Evolutionary conservation across 2,888 invertebrate genomes (phyloP).

Genomic region (Ptychoptera contaminata): DNA sequence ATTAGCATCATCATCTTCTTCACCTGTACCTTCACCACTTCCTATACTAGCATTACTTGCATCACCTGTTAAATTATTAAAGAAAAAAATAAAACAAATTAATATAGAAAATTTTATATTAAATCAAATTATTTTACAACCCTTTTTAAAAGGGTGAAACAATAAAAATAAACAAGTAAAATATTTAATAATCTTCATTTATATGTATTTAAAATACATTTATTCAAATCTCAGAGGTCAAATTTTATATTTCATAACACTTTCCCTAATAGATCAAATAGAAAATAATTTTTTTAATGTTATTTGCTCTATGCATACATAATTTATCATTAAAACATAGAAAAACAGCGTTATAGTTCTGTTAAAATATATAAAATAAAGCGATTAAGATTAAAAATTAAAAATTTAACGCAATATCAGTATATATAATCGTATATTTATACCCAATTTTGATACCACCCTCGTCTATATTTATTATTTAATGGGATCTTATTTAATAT

Average conservation of each 20-base stretch:
- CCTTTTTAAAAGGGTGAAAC: no score
- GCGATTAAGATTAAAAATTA: constrained; percentile 8
- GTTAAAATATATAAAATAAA: constrained; percentile 3
- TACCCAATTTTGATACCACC: constrained; percentile 6
- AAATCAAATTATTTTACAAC: not conserved
- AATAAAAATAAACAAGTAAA: no score
- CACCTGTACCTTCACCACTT: constrained; percentile 95
- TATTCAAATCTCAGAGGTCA: constrained; percentile 2
- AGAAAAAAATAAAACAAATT: constrained; percentile 8
- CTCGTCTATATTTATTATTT: constrained; percentile 7
- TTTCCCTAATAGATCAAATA: constrained; percentile 1
- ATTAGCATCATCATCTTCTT: constrained; percentile 91
- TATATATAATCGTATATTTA: constrained; percentile 5
- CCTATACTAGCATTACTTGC: constrained; percentile 97
- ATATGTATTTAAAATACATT: no score
- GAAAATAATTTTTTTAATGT: no score
- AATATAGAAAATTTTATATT: not conserved
- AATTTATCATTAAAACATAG: no score
- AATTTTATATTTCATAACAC: not conserved
- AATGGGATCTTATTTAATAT: no score
- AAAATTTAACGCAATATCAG: constrained; percentile 7
- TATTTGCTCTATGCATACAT: no score
- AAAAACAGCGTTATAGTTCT: not conserved
- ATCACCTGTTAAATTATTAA: constrained; percentile 59
- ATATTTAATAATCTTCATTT: no score